Conservation (phyloP, 1,140 invertebrate species). For the Druon quercuslanigerum region DNA sequence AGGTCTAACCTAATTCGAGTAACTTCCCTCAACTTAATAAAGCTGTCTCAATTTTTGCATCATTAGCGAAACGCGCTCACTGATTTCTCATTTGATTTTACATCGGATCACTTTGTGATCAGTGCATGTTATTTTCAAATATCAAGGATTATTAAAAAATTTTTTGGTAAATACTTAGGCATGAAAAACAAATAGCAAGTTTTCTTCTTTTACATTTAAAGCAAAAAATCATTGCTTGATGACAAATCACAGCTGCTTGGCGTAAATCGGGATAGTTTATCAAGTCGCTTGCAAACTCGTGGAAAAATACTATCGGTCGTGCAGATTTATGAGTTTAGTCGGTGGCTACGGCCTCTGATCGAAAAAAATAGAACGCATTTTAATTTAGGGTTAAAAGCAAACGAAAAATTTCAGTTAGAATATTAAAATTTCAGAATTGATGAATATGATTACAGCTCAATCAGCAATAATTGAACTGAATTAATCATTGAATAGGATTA, state of each 20-base stretch:
- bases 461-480: background rate
- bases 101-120: constrained; percentile 2
- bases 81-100: constrained; percentile 67
- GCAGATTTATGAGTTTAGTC: no score
- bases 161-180: background rate
- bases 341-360: no score
- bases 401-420: no score
- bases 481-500: background rate
- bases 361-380: no score
- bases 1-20: constrained; percentile 68
- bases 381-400: no score
- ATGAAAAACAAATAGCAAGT: background rate
- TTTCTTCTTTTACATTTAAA: background rate
- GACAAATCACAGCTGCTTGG: background rate
- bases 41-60: constrained; percentile 73
- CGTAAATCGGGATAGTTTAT: no score
- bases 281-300: no score
- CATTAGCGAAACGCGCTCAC: constrained; percentile 63
- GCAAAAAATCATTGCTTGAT: background rate
- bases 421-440: no score
- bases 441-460: background rate
- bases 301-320: no score
- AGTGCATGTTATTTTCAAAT: background rate
- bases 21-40: constrained; percentile 72
- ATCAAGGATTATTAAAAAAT: background rate